These are phyloP conservation scores for Watsonalla binaria DNA, from an alignment of 2,888 invertebrate genomes.

Conservation along the genomic window DNA sequence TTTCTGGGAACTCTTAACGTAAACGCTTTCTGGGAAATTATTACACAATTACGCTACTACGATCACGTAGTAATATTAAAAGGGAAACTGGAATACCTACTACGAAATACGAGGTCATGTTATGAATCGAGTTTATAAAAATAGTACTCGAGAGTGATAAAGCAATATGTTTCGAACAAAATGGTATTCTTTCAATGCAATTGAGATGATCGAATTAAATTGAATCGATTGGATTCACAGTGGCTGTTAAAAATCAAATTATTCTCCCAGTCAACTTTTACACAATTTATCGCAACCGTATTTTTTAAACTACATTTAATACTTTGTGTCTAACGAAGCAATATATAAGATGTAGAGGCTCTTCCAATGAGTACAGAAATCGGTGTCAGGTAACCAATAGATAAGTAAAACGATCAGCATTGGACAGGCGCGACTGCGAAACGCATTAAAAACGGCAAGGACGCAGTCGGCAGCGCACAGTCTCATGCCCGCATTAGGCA, in stretches of 20 bases:
- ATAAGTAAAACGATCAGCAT: constrained; percentile 9
- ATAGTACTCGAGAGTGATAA: neutral
- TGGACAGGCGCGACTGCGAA: constrained; percentile 3
- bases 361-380: too few relatives aligned
- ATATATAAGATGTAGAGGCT: too few relatives aligned
- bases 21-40: neutral
- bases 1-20: neutral
- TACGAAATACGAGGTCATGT: neutral
- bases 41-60: neutral
- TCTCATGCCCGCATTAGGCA: constrained; percentile 28
- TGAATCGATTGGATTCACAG: too few relatives aligned
- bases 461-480: constrained; percentile 12
- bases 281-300: too few relatives aligned
- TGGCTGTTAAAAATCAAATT: too few relatives aligned
- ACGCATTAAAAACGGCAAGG: constrained; percentile 20
- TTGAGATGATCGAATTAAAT: too few relatives aligned
- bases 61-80: neutral
- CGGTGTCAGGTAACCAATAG: constrained; percentile 5
- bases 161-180: neutral
- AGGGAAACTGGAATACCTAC: neutral
- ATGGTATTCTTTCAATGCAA: too few relatives aligned
- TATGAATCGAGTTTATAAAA: neutral
- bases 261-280: too few relatives aligned
- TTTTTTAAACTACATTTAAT: too few relatives aligned
- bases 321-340: too few relatives aligned